A percentile compares a stretch with the other conserved stretches of the same genome.
These are phyloP conservation scores for Pteropus rufus DNA, from an alignment of 2,797 vertebrate genomes.

Conservation along the genomic window DNA sequence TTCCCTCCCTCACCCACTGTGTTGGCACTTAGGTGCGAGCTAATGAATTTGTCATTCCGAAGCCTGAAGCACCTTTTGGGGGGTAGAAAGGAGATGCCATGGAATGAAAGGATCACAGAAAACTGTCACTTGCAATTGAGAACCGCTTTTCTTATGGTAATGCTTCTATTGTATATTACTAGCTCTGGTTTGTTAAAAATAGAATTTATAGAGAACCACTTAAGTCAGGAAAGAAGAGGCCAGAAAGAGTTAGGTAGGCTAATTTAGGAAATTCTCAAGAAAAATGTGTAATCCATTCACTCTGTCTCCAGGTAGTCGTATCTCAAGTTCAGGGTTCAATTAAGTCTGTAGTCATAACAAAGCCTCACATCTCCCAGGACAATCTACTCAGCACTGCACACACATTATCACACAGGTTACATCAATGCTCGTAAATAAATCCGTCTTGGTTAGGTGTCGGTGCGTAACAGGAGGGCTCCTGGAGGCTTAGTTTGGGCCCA, in stretches of 20 bases:
- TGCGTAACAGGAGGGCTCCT: neutral
- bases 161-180: neutral
- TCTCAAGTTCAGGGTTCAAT: neutral
- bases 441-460: neutral
- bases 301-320: neutral
- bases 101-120: neutral
- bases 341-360: neutral
- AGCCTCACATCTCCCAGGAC: neutral
- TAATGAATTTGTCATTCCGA: neutral
- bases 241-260: neutral
- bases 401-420: neutral
- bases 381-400: neutral
- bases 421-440: neutral
- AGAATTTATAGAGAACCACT: neutral
- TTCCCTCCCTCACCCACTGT: neutral
- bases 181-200: neutral
- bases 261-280: slow-evolving; percentile 37
- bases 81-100: neutral
- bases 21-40: neutral
- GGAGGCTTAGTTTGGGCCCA: neutral
- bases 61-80: neutral
- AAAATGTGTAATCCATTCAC: neutral
- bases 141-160: neutral
- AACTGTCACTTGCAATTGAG: neutral
- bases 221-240: neutral